A percentile compares a stretch with the other conserved stretches of the same genome.
phyloP scores from a whole-genome alignment of 2,888 invertebrate genomes.

The Thymelicus sylvestris region DNA sequence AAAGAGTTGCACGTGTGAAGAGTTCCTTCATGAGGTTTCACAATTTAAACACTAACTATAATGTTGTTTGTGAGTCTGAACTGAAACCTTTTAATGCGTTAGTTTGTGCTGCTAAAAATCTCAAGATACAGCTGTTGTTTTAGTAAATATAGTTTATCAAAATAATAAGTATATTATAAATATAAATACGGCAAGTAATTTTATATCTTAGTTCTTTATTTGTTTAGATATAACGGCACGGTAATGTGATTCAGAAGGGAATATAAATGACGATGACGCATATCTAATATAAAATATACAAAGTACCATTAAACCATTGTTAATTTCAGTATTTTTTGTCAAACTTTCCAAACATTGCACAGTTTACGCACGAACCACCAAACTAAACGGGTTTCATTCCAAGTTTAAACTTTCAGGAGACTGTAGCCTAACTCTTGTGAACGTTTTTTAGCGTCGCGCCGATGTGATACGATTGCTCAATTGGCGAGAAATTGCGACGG shows the following conservation, averaged over 20 bases:
- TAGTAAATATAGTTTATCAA: too few relatives aligned
- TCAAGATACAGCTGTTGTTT: neutral
- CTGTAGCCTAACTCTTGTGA: constrained; percentile 29
- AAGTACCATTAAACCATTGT: too few relatives aligned
- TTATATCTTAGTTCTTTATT: too few relatives aligned
- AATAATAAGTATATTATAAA: too few relatives aligned
- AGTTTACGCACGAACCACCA: constrained; percentile 28
- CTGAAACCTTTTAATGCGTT: neutral
- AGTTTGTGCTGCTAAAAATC: neutral
- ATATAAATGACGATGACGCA: too few relatives aligned
- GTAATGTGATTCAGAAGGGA: too few relatives aligned
- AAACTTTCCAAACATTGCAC: constrained; percentile 1
- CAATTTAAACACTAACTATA: constrained; percentile 1
- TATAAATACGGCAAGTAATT: too few relatives aligned
- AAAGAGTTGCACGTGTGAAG: neutral
- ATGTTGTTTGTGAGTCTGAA: constrained; percentile 5
- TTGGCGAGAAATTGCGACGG: constrained; percentile 84
- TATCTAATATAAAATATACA: too few relatives aligned
- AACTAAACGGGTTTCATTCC: constrained; percentile 31
- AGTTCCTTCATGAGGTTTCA: constrained; percentile 14
- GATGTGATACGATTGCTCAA: constrained; percentile 80
- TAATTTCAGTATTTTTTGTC: too few relatives aligned
- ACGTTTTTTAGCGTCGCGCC: constrained; percentile 53
- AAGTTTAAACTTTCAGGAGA: constrained; percentile 30
- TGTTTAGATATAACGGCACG: too few relatives aligned